Evolutionary conservation across 2,113 vertebrate genomes (phyloP).

Genomic region (Oophaga pumilio): DNA sequence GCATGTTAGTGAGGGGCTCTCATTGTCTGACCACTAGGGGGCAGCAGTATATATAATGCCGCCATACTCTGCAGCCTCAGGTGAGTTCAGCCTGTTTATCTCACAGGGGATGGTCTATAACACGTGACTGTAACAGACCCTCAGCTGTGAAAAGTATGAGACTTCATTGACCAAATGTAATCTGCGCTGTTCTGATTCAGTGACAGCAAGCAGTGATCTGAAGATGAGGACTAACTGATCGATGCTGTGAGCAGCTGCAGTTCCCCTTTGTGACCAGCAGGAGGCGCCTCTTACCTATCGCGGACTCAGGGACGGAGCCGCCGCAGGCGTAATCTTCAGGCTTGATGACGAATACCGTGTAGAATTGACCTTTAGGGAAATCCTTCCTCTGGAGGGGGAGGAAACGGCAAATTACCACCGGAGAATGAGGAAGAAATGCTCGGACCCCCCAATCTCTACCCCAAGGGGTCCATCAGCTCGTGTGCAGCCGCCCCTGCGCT

Average conservation of each 20-base stretch:
- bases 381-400: conserved; percentile 72
- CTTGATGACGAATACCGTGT: conserved; percentile 79
- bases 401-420: conserved; percentile 6
- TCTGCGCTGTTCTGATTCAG: background rate
- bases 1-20: background rate
- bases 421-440: background rate
- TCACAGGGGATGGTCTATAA: too few species aligned
- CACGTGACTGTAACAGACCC: background rate
- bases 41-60: background rate
- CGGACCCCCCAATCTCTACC: background rate
- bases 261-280: background rate
- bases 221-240: background rate
- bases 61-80: too few species aligned
- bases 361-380: conserved; percentile 76
- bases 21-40: background rate
- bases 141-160: background rate
- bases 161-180: background rate
- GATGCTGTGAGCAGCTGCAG: background rate
- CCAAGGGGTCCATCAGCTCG: too few species aligned
- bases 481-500: too few species aligned
- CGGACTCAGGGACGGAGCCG: conserved; percentile 72
- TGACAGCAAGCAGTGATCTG: background rate
- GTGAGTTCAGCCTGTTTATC: too few species aligned
- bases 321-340: conserved; percentile 80
- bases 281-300: conserved; percentile 67